phyloP scores from a whole-genome alignment of 2,113 vertebrate species.

The Atlantisia rogersi region DNA sequence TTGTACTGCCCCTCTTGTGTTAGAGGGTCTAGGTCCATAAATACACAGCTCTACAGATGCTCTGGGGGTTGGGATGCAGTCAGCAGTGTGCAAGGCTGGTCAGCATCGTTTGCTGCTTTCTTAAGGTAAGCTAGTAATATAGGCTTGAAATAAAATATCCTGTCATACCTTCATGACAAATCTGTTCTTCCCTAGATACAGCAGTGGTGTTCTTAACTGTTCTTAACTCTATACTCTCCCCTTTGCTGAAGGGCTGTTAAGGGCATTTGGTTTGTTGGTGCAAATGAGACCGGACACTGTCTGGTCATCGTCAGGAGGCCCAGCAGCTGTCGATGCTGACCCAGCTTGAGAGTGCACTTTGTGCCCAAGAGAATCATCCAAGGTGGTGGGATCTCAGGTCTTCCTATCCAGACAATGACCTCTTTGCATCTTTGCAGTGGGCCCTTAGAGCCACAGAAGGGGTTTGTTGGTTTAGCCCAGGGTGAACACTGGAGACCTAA shows the following conservation, averaged over 20 bases:
- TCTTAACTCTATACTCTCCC: rapidly evolving
- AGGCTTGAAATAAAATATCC: neutral
- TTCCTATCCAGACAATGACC: rapidly evolving
- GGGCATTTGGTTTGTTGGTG: neutral
- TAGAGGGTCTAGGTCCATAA: neutral
- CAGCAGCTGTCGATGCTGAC: neutral
- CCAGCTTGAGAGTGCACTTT: neutral
- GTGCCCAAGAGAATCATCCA: neutral
- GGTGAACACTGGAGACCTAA: neutral
- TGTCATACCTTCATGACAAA: rapidly evolving
- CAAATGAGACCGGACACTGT: rapidly evolving
- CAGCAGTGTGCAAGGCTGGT: neutral
- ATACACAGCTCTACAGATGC: neutral
- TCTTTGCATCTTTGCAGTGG: neutral
- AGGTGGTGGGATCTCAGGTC: neutral
- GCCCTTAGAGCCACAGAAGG: neutral
- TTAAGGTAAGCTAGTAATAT: neutral
- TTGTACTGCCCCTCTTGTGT: neutral
- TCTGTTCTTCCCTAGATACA: neutral
- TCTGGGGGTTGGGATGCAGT: neutral
- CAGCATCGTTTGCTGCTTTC: neutral
- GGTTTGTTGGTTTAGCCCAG: neutral
- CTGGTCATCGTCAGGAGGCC: rapidly evolving
- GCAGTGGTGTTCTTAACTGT: neutral
- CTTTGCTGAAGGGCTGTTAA: neutral